Base-by-base conservation (phyloP, 35 echinoderm and acorn worm species). In the Hemicentrotus pulcherrimus region DNA sequence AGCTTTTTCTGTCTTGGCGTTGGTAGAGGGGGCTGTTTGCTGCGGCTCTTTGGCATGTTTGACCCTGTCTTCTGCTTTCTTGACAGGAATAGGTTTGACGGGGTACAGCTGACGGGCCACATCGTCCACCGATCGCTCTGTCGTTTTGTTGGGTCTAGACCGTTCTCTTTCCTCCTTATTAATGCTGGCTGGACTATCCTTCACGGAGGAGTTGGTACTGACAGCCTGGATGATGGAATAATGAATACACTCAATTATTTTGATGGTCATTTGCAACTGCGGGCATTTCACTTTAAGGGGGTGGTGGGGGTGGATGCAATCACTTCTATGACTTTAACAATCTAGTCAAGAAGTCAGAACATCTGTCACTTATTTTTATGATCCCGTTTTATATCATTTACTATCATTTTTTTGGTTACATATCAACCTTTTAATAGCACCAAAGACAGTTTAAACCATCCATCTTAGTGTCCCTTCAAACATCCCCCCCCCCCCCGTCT, bases 1-100 rank as follows among this genome's bases (percentile, higher is more conserved):
- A 24, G 88, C 11, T 41, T 90, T 33, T 47, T 47, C 88, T 47
- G 19, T 32, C 32, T 45, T 47, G 32, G 24, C 88, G 32, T 6
- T 90, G 19, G 31, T 90, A 47, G 88, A 47, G 15, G 88, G 32
- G 7, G 31, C 88, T 18, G 88, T 41, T 90, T 90, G 32, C 46
- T 90, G 15, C 2, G 32, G 32, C 2, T 90, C 46, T 41, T 47
- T 47, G 4, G 6, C 32, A 6, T 18, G 32, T 18, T 14, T 15
- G 46, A 18, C 88, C 31, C 4, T 47, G 18, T 90, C 32, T 47
- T 41, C 88, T 4, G 88, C 32, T 90, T 90, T 90, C 88, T 90
- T 90, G 31, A 90, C 88, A 41, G 88, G 88, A 90, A 47, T 32
- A 10, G 88, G 88, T 90, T 90, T 90, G 88, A 90, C 19, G 5